Evolutionary conservation across 2,797 vertebrate species (phyloP).

Genomic region (Amblyraja radiata): DNA sequence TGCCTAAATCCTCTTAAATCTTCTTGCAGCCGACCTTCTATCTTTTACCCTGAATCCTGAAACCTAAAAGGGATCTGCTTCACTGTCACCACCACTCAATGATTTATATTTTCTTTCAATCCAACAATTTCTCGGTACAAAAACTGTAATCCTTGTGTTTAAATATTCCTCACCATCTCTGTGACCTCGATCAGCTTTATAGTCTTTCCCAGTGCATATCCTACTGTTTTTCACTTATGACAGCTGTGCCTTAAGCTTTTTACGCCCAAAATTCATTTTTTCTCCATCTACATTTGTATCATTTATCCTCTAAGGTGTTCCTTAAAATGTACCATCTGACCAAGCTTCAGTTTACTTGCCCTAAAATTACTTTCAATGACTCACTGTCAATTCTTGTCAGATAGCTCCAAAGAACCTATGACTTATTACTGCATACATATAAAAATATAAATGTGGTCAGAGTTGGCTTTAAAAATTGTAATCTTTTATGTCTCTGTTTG

Average conservation of each 20-base stretch:
- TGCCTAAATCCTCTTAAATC: too few relatives aligned
- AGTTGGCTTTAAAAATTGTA: not conserved
- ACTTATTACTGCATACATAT: not conserved
- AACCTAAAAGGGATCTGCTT: too few relatives aligned
- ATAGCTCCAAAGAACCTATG: not conserved
- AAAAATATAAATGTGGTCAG: not conserved
- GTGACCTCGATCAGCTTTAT: too few relatives aligned
- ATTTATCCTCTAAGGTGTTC: not conserved
- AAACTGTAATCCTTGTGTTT: too few relatives aligned
- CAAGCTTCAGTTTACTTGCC: not conserved
- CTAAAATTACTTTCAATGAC: not conserved
- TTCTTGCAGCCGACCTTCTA: too few relatives aligned
- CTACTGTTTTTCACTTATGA: too few relatives aligned
- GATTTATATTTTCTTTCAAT: too few relatives aligned
- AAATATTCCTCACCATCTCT: too few relatives aligned
- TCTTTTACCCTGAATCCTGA: not conserved
- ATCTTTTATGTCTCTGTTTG: not conserved
- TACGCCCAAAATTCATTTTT: not conserved
- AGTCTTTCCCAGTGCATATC: too few relatives aligned
- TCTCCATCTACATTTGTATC: not conserved
- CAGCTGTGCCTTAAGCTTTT: too few relatives aligned
- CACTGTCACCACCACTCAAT: too few relatives aligned
- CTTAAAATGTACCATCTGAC: not conserved
- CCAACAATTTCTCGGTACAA: too few relatives aligned
- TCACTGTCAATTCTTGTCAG: not conserved